These are phyloP conservation scores for Drosophila yakuba DNA, from an alignment of 1,140 invertebrate species.

Conservation along the genomic window DNA sequence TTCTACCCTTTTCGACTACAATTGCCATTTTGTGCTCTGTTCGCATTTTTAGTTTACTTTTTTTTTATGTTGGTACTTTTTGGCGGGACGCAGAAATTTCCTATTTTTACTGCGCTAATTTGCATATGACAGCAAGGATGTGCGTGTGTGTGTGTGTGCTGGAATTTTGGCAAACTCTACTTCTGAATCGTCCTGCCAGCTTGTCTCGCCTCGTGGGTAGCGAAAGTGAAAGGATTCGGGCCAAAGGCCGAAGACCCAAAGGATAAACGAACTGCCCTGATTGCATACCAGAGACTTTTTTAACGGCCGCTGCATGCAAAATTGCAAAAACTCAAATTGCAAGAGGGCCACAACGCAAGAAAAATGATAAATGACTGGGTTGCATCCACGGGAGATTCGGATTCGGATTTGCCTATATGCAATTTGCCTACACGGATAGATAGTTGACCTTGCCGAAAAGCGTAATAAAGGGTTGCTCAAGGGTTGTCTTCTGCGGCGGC, in stretches of 20 bases:
- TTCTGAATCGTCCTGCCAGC: not conserved
- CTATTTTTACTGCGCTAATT: slow-evolving; percentile 63
- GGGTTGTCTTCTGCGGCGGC: slow-evolving; percentile 49
- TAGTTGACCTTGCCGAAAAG: slow-evolving; percentile 65
- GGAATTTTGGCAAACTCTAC: slow-evolving; percentile 78
- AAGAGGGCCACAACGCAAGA: not conserved
- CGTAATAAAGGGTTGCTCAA: slow-evolving; percentile 48
- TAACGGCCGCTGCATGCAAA: slow-evolving; percentile 76
- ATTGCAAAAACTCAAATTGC: slow-evolving; percentile 66
- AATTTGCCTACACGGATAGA: slow-evolving; percentile 24
- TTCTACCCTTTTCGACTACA: slow-evolving; percentile 33
- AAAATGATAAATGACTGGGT: slow-evolving; percentile 69
- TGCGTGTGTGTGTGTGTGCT: slow-evolving; percentile 45
- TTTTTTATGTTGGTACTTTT: slow-evolving; percentile 35
- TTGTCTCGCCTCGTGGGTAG: slow-evolving; percentile 48
- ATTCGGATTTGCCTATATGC: slow-evolving; percentile 64
- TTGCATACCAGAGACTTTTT: slow-evolving; percentile 41
- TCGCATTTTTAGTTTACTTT: slow-evolving; percentile 46
- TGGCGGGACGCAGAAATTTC: slow-evolving; percentile 65
- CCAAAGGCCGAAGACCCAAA: slow-evolving; percentile 17
- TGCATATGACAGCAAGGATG: slow-evolving; percentile 72
- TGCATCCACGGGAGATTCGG: slow-evolving; percentile 45
- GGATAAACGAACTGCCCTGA: slow-evolving; percentile 49
- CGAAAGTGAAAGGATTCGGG: slow-evolving; percentile 75
- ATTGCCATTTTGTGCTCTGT: slow-evolving; percentile 63